Conservation (phyloP, 2,888 invertebrate species). For the Linnaemya tessellans region DNA sequence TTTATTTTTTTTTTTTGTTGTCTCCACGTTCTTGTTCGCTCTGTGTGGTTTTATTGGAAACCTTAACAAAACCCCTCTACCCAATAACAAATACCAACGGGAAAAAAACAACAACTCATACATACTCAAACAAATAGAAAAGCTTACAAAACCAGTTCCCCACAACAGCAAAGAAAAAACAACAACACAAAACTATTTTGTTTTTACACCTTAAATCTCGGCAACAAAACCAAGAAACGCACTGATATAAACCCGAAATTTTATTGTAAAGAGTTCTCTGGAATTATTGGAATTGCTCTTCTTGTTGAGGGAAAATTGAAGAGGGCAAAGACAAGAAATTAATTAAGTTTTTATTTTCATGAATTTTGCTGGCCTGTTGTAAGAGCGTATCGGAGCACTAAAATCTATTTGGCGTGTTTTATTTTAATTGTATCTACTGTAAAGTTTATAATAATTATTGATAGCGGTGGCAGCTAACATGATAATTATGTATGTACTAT, state of each 20-base stretch:
- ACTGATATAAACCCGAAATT: not conserved
- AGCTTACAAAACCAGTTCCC: slow-evolving; percentile 57
- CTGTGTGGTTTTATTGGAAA: slow-evolving; percentile 56
- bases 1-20: slow-evolving; percentile 8
- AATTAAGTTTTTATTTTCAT: not conserved
- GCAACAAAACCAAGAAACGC: not conserved
- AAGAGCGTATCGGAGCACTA: not conserved
- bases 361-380: not conserved
- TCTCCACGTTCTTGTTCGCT: slow-evolving; percentile 7
- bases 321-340: not conserved
- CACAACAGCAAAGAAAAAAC: no score
- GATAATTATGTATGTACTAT: no score
- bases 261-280: slow-evolving; percentile 2
- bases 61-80: slow-evolving; percentile 62
- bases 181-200: slow-evolving; percentile 17
- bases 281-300: not conserved
- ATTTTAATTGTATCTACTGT: not conserved
- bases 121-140: slow-evolving; percentile 17
- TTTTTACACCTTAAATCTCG: slow-evolving; percentile 30
- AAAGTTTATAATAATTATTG: not conserved
- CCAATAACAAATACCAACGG: slow-evolving; percentile 1
- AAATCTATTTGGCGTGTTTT: slow-evolving; percentile 2
- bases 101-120: slow-evolving; percentile 2
- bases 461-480: no score
- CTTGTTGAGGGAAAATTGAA: not conserved